Base-by-base conservation (phyloP, 2,113 vertebrate genomes). In the Hassar affinis region DNA sequence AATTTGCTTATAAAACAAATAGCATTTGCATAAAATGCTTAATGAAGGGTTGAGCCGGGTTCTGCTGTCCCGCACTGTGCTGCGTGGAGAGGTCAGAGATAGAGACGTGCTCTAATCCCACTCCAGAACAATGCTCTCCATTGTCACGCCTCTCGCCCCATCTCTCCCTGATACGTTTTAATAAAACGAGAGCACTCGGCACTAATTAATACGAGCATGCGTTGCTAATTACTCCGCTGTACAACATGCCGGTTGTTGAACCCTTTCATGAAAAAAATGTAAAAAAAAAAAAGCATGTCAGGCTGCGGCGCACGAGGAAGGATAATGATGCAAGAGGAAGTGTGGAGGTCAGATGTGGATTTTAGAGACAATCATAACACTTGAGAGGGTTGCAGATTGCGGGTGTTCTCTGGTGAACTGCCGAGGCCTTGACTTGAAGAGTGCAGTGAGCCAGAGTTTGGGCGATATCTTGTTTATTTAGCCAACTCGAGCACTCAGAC, bases 1-100 rank as follows among this genome's bases (percentile, higher is more conserved):
- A 96, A 96, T 96, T 98, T 98, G 96, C 98, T 97, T 98, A 97
- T 95, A 96, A 88, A 95, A 94, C 92, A 95, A 95, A 97, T 95
- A 96, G 93, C 94, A 97, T 98, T 98, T 97, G 95, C 95, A 97
- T 97, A 96, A 95, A 96, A 96, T 95, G 95, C 95, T 95, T 97
- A 96, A 97, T 96, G 95, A 97, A 95, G 94, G 93, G 94, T 94
- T 95, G 93, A 94, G 94, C 94, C 92, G 93, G 93, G 93, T 95
- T 90, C 94, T 93, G 93, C 94, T 92, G 83, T 84, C 92, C 93
- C 94, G 92, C 94, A 94, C 92, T 93, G 93, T 89, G 93, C 88
- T 92, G 91, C 90, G 93, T 91, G 83, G 90, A 92, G 95, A 94
- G 95, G 94, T 95, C 95, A 93, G 89, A 93, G 94, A 94, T 94